Evolutionary conservation across 2,888 invertebrate genomes (phyloP), one percentile per base, ranked within the genome.

Genomic region (Drosophila helvetica): DNA sequence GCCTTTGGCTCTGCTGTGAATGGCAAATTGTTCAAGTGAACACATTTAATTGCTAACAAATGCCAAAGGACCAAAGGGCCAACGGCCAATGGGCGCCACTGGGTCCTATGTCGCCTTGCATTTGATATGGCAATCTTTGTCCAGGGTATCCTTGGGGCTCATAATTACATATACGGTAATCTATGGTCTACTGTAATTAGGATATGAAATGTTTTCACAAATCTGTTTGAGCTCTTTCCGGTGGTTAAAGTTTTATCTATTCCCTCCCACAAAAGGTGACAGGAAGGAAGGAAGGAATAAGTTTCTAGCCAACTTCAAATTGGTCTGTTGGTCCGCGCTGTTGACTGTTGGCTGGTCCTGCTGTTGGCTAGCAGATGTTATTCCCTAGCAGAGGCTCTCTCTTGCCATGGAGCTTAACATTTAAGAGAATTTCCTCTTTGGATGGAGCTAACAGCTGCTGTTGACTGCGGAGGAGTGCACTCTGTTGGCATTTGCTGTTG

Each of bases 21-120:
- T 70, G 55, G 72, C 52, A 69, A 74, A 77, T 62, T 77, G 77
- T 69, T 87, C 67, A 82, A 79, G 86, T 83, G 86, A 86, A 82
- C 77, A 82, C 71, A 87, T 83, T 83, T 83, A 83, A 83, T 83
- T 83, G 86, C 82, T 83, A 79, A 75, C 74, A 78, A 87, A 80
- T 53, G 61, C 67, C 69, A 73, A 65, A 69, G 66, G 66, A 54
- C 81, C 48, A 71, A 59, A 43, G 25, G n/a, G n/a, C n/a, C n/a
- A n/a, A n/a, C n/a, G n/a, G 56, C 81, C 48, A 71, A 50, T 33
- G 25, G 43, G 22, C 42, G 73, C 75, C 82, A 79, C 67, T 85
- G 73, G 87, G 77, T 86, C 82, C 27, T 7, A 8, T 27, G 27
- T 8, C 27, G 8, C 86, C 86, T 56, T 58, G 63, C 45, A 61